Conservation (phyloP, 2,797 vertebrate species). For the Oophaga sylvatica region DNA sequence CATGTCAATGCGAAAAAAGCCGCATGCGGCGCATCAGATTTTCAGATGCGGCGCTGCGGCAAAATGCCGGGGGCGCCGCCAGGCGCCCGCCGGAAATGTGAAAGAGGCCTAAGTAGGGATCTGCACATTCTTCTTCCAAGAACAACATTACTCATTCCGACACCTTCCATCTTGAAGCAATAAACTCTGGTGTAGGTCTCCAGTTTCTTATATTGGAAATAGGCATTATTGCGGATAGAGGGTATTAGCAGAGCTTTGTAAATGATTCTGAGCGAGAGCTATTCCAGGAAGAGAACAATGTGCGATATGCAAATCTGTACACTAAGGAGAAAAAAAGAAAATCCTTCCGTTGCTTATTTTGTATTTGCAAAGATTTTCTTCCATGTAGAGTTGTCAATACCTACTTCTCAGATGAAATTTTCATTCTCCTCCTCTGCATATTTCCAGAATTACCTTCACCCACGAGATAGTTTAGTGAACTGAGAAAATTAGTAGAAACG, state of each 20-base stretch:
- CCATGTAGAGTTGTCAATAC: background rate
- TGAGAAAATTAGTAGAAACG: background rate
- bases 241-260: background rate
- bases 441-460: background rate
- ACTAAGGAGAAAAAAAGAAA: background rate
- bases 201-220: constrained; percentile 1
- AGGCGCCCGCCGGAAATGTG: too few relatives aligned
- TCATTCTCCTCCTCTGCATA: background rate
- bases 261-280: background rate
- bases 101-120: too few relatives aligned
- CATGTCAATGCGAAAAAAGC: too few relatives aligned
- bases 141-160: background rate
- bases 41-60: too few relatives aligned
- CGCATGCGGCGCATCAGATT: too few relatives aligned
- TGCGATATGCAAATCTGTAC: background rate
- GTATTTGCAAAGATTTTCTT: background rate
- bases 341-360: background rate
- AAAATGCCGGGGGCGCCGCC: too few relatives aligned
- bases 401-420: background rate
- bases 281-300: background rate
- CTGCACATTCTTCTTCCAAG: background rate
- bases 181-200: background rate
- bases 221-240: background rate
- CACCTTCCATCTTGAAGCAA: background rate
- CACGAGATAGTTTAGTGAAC: background rate